phyloP scores from a whole-genome alignment of 2,888 invertebrate species.

The Lobophora halterata region DNA sequence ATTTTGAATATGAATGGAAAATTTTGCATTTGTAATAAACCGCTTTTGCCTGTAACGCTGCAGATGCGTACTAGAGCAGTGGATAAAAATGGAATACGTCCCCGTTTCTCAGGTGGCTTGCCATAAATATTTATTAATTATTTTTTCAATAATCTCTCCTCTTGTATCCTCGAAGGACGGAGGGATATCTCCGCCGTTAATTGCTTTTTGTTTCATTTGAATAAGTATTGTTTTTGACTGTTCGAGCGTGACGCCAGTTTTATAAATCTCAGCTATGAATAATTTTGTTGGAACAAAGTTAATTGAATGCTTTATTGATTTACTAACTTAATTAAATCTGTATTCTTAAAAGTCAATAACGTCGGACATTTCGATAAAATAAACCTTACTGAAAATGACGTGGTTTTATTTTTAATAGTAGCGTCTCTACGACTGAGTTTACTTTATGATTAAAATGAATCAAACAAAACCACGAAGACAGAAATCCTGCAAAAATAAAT shows the following conservation, averaged over 20 bases:
- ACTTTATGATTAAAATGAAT: neutral
- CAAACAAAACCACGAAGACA: conserved; percentile 1
- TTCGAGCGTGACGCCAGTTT: conserved; percentile 67
- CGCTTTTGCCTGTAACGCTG: conserved; percentile 78
- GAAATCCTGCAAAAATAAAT: conserved; percentile 8
- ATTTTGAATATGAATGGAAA: conserved; percentile 94
- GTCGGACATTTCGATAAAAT: too few species aligned
- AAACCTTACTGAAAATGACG: too few species aligned
- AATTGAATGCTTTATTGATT: conserved; percentile 62
- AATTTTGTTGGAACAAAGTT: conserved; percentile 60
- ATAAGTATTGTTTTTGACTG: conserved; percentile 81
- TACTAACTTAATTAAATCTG: conserved; percentile 17
- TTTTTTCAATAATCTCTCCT: conserved; percentile 80
- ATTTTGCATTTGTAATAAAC: conserved; percentile 93
- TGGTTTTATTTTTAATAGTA: neutral
- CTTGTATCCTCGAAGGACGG: conserved; percentile 70
- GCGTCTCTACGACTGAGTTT: neutral
- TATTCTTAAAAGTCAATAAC: too few species aligned
- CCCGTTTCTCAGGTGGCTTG: conserved; percentile 75
- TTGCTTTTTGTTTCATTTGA: conserved; percentile 81
- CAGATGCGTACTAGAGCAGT: conserved; percentile 71
- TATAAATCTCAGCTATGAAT: conserved; percentile 72
- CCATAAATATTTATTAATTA: conserved; percentile 81
- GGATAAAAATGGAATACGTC: conserved; percentile 68
- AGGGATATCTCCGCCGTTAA: conserved; percentile 77